Conservation (phyloP, 2,888 invertebrate genomes). For the Choristoneura rosaceana region DNA sequence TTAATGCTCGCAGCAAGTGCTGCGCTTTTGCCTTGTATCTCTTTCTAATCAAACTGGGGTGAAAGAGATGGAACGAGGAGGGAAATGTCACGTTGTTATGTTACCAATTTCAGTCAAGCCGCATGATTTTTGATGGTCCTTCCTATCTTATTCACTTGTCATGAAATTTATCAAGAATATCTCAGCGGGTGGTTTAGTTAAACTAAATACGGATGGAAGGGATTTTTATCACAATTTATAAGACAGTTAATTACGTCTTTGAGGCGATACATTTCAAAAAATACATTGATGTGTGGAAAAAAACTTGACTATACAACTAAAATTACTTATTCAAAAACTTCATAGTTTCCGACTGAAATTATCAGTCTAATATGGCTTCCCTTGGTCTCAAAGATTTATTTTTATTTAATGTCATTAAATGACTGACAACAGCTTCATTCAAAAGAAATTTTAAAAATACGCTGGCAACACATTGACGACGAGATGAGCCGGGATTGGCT, state of each 20-base stretch:
- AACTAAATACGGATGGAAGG: too few relatives aligned
- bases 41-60: neutral
- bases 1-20: slow-evolving; percentile 39
- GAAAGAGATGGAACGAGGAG: neutral
- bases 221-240: too few relatives aligned
- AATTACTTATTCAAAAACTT: too few relatives aligned
- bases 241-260: too few relatives aligned
- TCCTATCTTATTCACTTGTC: neutral
- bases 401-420: neutral
- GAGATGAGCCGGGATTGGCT: slow-evolving; percentile 7
- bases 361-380: too few relatives aligned
- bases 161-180: too few relatives aligned
- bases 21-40: neutral
- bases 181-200: too few relatives aligned
- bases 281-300: too few relatives aligned
- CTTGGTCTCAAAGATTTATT: too few relatives aligned
- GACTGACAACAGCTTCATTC: neutral
- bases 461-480: slow-evolving; percentile 4
- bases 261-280: too few relatives aligned
- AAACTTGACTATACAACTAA: too few relatives aligned
- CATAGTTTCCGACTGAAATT: too few relatives aligned
- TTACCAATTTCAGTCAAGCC: neutral
- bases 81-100: neutral
- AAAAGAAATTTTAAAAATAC: neutral
- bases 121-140: neutral